Evolutionary conservation across 2,113 vertebrate genomes (phyloP).

Genomic region (Limanda limanda): DNA sequence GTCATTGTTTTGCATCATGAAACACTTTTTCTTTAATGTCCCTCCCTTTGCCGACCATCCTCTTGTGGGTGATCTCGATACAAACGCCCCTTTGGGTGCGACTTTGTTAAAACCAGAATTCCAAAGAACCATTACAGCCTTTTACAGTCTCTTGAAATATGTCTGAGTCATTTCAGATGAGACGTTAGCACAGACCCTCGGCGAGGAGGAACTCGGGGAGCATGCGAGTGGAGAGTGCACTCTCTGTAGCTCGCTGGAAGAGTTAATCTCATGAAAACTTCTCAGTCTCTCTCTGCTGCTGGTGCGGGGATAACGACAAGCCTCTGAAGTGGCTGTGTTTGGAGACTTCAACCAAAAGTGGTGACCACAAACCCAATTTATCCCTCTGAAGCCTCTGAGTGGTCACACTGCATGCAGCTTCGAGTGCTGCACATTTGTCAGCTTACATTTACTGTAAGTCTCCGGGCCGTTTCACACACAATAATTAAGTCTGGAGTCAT

Average conservation of each 20-base stretch:
- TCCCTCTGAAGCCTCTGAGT: conserved; percentile 55
- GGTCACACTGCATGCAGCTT: conserved; percentile 43
- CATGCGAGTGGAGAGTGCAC: conserved; percentile 39
- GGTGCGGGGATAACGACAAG: conserved; percentile 62
- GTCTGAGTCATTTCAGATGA: conserved; percentile 72
- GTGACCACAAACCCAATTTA: conserved; percentile 61
- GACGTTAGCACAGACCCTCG: conserved; percentile 51
- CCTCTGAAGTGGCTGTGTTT: conserved; percentile 68
- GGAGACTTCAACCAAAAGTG: conserved; percentile 64
- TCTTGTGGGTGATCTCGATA: conserved; percentile 54
- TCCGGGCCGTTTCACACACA: conserved; percentile 42
- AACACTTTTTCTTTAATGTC: conserved; percentile 18
- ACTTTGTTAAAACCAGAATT: conserved; percentile 59
- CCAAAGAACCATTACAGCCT: conserved; percentile 52
- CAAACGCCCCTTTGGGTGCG: conserved; percentile 38
- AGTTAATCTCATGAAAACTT: conserved; percentile 67
- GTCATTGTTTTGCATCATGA: conserved; percentile 56
- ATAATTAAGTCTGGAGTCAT: conserved; percentile 45
- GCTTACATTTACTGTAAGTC: conserved; percentile 36
- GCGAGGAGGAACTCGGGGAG: conserved; percentile 56
- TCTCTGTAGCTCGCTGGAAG: conserved; percentile 42
- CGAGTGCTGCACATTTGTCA: conserved; percentile 51
- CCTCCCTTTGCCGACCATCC: conserved; percentile 15
- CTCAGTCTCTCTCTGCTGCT: conserved; percentile 52
- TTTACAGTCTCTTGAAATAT: conserved; percentile 56